Base-by-base conservation (phyloP, 2,113 vertebrate genomes). In the Aythya baeri region DNA sequence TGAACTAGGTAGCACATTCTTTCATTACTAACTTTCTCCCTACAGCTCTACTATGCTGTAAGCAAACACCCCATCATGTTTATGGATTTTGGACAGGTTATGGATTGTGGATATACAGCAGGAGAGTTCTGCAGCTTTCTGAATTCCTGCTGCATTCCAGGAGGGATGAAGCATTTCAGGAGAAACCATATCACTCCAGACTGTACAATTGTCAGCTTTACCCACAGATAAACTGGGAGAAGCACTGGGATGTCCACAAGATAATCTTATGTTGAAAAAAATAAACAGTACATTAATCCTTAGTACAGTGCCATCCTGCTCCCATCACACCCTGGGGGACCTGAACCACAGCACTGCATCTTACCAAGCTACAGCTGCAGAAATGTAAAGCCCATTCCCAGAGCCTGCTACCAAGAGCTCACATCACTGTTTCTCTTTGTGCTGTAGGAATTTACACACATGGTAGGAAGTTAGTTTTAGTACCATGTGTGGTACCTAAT, bases 221-320 rank as follows among this genome's bases (percentile, higher is more conserved):
- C 13, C 34, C 34, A 27, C 26, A 1, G 3, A n/a, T 41, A 44
- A 62, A 57, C 5, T 1, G 1, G 5, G 8, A 23, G 43, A 14
- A 74, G n/a, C 0, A 1, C 70, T 41, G 36, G 16, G 23, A 44
- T 12, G 3, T 36, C 32, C 8, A 2, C 3, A 17, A 13, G 20
- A 36, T 23, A 13, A 2, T 16, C 23, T 13, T 25, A 52, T 52
- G 50, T 6, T 52, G 23, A 12, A 7, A n/a, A 21, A 59, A n/a
- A 21, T 7, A 27, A 65, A 65, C 22, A 11, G 9, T 3, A 36
- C 11, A 36, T 20, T 75, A 27, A 31, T n/a, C 11, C 50, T 14
- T 21, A 32, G 8, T 13, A 9, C 4, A 12, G 44, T 7, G 13
- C 36, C 54, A 54, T 11, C 13, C 44, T 0, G 0, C 17, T 89